Percentiles rank a stretch among this genome's conserved stretches.
Evolutionary conservation across 2,888 invertebrate genomes (phyloP).

Genomic region (Dasysyrphus albostriatus): DNA sequence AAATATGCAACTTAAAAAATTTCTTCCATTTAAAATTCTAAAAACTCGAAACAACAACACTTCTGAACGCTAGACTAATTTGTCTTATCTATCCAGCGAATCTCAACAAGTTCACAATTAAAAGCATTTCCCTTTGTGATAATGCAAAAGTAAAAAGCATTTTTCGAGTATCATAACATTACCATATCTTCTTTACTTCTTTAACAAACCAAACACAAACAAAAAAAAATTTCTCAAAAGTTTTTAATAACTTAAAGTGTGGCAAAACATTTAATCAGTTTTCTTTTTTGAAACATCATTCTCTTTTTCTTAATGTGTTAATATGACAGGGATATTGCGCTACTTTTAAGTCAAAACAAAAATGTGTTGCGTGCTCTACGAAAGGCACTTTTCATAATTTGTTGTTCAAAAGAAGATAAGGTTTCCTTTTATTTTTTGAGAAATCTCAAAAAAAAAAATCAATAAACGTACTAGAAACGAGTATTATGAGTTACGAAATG

Average conservation of each 20-base stretch:
- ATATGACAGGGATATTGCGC: slow-evolving; percentile 3
- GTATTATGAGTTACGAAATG: neutral
- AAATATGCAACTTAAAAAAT: too few species aligned
- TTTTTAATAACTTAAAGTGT: slow-evolving; percentile 51
- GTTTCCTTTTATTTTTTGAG: neutral
- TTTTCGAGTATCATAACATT: slow-evolving; percentile 7
- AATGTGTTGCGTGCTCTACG: neutral
- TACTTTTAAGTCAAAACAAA: slow-evolving; percentile 3
- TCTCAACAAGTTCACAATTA: neutral
- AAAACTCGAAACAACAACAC: neutral
- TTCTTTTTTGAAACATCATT: slow-evolving; percentile 5
- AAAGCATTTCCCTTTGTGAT: neutral
- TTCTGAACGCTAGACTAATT: neutral
- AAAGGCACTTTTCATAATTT: slow-evolving; percentile 27
- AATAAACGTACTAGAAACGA: neutral
- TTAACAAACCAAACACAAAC: neutral
- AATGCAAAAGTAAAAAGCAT: neutral
- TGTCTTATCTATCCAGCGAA: neutral
- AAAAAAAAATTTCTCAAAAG: slow-evolving; percentile 5
- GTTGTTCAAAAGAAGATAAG: slow-evolving; percentile 4
- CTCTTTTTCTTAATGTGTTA: neutral
- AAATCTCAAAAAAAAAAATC: neutral
- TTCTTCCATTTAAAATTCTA: neutral
- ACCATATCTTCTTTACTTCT: neutral
- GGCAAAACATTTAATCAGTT: slow-evolving; percentile 12